Percentiles rank a stretch among this genome's conserved stretches.
Conservation (phyloP, 1,140 invertebrate species). For the Amphibalanus amphitrite region DNA sequence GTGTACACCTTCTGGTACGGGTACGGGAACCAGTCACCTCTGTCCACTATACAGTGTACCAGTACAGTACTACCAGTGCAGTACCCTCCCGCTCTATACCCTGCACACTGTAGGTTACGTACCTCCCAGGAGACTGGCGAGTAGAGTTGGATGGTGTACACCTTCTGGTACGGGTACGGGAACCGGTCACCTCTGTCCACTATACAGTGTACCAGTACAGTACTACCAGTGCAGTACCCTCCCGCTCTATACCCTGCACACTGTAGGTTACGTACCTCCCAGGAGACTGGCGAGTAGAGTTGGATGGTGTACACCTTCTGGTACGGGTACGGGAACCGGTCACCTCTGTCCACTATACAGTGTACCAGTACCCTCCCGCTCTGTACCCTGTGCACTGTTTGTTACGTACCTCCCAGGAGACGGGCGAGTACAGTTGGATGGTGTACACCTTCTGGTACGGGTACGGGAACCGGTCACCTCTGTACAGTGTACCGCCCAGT, state of each 20-base stretch:
- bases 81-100: too few species aligned
- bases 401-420: constrained; percentile 74
- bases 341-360: constrained; percentile 42
- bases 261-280: constrained; percentile 67
- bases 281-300: constrained; percentile 84
- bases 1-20: constrained; percentile 70
- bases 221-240: too few species aligned
- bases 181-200: constrained; percentile 54
- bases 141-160: constrained; percentile 78
- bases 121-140: constrained; percentile 89
- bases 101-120: too few species aligned
- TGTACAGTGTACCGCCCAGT: too few species aligned
- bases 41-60: too few species aligned
- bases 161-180: constrained; percentile 66
- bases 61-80: too few species aligned
- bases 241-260: too few species aligned
- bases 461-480: constrained; percentile 64
- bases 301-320: constrained; percentile 74
- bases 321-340: constrained; percentile 69
- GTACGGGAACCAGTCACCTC: constrained; percentile 64
- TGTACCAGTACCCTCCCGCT: too few species aligned
- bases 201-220: too few species aligned
- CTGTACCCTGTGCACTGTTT: too few species aligned
- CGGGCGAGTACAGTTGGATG: constrained; percentile 80
- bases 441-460: constrained; percentile 70